phyloP scores from a whole-genome alignment of 2,797 vertebrate genomes.

The Ceyx erithaca region DNA sequence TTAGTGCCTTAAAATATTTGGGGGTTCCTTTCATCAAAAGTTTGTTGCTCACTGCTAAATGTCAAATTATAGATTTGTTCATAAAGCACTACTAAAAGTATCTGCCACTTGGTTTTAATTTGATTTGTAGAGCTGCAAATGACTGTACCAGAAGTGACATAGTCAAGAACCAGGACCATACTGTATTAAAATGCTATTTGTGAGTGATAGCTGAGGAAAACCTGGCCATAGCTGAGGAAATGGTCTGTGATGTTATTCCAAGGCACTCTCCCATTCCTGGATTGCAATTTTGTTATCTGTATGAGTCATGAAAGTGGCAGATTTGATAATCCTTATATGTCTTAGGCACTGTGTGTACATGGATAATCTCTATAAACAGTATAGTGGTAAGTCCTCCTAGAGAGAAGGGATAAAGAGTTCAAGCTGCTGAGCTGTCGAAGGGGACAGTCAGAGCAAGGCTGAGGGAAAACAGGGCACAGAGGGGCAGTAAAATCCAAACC shows the following conservation, averaged over 20 bases:
- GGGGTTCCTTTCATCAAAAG: background rate
- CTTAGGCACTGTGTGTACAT: background rate
- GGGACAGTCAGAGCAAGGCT: background rate
- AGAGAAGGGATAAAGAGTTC: background rate
- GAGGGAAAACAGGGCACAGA: background rate
- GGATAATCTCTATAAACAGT: background rate
- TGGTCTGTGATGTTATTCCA: background rate
- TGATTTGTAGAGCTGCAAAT: background rate
- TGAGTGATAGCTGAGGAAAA: background rate
- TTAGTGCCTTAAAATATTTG: background rate
- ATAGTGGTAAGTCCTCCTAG: background rate
- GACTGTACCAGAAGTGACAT: background rate
- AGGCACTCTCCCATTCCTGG: background rate
- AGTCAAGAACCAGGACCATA: background rate
- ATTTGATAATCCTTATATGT: background rate
- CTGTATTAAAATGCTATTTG: background rate
- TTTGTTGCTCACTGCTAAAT: background rate
- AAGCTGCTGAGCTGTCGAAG: background rate
- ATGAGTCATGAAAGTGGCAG: background rate
- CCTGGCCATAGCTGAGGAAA: background rate
- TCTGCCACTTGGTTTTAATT: background rate
- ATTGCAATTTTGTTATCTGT: background rate
- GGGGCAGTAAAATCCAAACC: background rate
- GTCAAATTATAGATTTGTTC: background rate
- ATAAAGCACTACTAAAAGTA: background rate